Percentiles rank a stretch among this genome's conserved stretches.
phyloP scores from a whole-genome alignment of 2,797 vertebrate species.

The Sebastes itinus region DNA sequence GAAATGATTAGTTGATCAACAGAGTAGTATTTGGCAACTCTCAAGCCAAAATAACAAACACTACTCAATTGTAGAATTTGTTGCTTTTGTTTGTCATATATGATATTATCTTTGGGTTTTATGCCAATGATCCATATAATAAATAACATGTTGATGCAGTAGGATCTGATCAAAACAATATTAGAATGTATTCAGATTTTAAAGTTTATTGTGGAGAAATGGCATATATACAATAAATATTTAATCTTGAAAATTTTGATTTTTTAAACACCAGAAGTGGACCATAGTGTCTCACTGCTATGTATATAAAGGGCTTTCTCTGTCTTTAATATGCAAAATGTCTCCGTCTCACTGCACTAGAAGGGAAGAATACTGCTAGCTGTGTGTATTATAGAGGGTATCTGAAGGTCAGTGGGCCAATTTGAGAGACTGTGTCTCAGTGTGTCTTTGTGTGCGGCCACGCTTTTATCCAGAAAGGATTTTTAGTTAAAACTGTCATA shows the following conservation, averaged over 20 bases:
- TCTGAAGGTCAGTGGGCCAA: constrained; percentile 69
- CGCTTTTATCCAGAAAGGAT: constrained; percentile 41
- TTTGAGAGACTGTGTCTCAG: constrained; percentile 48
- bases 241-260: neutral
- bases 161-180: neutral
- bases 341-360: neutral
- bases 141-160: neutral
- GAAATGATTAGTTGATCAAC: neutral
- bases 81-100: neutral
- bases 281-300: neutral
- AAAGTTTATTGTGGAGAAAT: neutral
- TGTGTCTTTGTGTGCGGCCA: constrained; percentile 38
- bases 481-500: constrained; percentile 33
- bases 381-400: constrained; percentile 35
- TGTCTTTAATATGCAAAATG: neutral
- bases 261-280: neutral
- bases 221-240: neutral
- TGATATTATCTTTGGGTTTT: neutral
- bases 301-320: neutral
- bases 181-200: neutral
- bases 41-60: neutral
- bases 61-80: rapidly evolving
- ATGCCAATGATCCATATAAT: neutral
- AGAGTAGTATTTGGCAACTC: neutral
- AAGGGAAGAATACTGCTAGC: constrained; percentile 40